These are phyloP conservation scores for Hydrozoanthus tunicans DNA, from an alignment of 64 coral and sea anemone species.

Conservation along the genomic window DNA sequence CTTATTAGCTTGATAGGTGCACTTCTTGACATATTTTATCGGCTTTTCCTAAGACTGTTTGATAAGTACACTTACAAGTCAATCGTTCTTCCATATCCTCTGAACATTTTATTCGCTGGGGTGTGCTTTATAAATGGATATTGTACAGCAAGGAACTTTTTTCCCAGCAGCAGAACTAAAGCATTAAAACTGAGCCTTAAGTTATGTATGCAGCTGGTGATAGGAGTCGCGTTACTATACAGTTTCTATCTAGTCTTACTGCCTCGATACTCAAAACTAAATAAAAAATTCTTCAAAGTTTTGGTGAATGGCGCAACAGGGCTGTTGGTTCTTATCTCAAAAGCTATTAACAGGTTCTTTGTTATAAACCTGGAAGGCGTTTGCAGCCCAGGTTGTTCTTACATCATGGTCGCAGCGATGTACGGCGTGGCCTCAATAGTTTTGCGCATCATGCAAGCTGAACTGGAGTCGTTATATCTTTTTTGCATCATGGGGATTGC, in stretches of 20 bases:
- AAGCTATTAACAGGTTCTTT: background rate
- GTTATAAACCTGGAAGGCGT: background rate
- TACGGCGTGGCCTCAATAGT: background rate
- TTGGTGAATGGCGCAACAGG: background rate
- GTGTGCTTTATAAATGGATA: background rate
- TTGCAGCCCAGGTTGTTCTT: background rate
- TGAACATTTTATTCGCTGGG: background rate
- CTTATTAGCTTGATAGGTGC: background rate
- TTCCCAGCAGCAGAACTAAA: background rate
- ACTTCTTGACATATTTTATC: background rate
- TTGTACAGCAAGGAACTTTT: background rate
- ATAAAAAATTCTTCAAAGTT: background rate
- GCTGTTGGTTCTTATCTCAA: background rate
- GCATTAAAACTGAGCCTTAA: background rate
- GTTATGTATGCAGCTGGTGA: background rate
- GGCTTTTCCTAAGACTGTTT: background rate
- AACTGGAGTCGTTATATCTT: background rate
- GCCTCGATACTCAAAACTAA: background rate
- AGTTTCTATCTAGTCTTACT: background rate
- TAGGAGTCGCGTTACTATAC: background rate
- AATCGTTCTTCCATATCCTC: background rate
- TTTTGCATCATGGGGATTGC: constrained; percentile 16
- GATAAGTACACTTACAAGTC: background rate
- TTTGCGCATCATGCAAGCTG: background rate
- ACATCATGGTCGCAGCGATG: background rate